Evolutionary conservation across 1,140 invertebrate species (phyloP).

Genomic region (Meloidogyne floridensis): DNA sequence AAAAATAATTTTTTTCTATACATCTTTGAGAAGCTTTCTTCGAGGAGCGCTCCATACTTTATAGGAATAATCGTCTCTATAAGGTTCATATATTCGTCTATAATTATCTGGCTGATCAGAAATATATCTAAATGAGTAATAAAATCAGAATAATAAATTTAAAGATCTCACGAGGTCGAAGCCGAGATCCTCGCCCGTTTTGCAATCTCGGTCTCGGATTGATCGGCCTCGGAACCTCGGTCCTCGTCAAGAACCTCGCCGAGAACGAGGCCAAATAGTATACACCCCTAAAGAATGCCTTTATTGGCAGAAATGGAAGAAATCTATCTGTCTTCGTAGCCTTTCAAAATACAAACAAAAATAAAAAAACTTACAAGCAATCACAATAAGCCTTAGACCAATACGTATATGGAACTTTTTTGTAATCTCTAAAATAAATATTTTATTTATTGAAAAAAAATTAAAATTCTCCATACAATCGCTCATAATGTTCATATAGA

Average conservation of each 20-base stretch:
- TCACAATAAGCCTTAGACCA: conserved; percentile 23
- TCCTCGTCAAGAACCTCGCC: too few relatives aligned
- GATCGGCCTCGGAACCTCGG: too few relatives aligned
- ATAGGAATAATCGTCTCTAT: conserved; percentile 21
- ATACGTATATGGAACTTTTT: conserved; percentile 22
- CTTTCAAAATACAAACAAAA: too few relatives aligned
- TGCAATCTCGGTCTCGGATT: too few relatives aligned
- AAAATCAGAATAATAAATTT: background rate
- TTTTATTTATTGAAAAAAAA: background rate
- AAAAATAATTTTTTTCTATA: background rate
- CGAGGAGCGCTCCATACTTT: conserved; percentile 22
- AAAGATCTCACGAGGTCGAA: background rate
- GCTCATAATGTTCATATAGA: conserved; percentile 14
- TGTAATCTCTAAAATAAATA: conserved; percentile 16
- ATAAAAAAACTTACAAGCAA: conserved; percentile 2
- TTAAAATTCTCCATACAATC: background rate
- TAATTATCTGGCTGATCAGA: conserved; percentile 24
- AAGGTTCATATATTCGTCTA: conserved; percentile 19
- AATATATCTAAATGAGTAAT: conserved; percentile 1
- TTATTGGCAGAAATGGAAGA: too few relatives aligned
- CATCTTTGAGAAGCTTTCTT: conserved; percentile 14
- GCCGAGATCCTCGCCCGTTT: too few relatives aligned
- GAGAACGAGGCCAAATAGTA: too few relatives aligned
- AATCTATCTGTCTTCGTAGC: too few relatives aligned
- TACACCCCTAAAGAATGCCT: too few relatives aligned